Evolutionary conservation across 2,113 vertebrate genomes (phyloP).

Genomic region (Thamnaconus septentrionalis): DNA sequence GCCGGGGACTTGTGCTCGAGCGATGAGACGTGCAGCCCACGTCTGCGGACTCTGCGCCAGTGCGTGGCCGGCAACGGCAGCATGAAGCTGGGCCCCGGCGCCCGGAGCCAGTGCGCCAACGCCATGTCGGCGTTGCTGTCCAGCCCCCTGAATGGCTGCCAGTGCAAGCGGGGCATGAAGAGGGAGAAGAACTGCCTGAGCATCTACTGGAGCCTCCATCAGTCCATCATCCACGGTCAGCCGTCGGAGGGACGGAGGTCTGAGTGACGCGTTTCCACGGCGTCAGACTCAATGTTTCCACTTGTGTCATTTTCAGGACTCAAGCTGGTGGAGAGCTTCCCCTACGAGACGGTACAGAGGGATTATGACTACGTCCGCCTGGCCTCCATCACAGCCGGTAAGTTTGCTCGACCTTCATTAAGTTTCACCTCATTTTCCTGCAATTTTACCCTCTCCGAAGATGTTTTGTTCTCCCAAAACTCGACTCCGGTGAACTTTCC

Average conservation of each 20-base stretch:
- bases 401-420: conserved; percentile 48
- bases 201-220: conserved; percentile 94
- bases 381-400: conserved; percentile 89
- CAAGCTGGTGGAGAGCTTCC: conserved; percentile 86
- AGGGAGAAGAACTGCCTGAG: conserved; percentile 92
- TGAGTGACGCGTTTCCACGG: not conserved
- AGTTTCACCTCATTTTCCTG: conserved; percentile 26
- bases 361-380: conserved; percentile 87
- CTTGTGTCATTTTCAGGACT: conserved; percentile 73
- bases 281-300: conserved; percentile 8
- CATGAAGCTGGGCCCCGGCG: conserved; percentile 84
- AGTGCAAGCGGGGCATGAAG: conserved; percentile 91
- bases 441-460: conserved; percentile 21
- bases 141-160: conserved; percentile 88
- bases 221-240: conserved; percentile 86
- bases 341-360: conserved; percentile 82
- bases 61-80: conserved; percentile 89
- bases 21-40: conserved; percentile 86
- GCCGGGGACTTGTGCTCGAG: conserved; percentile 86
- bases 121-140: conserved; percentile 85
- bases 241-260: not conserved
- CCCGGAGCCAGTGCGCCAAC: conserved; percentile 88
- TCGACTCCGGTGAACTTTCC: conserved; percentile 7
- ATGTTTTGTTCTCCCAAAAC: conserved; percentile 7
- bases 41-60: conserved; percentile 87